phyloP scores from a whole-genome alignment of 1,140 invertebrate genomes.

The Drosophila cardini region DNA sequence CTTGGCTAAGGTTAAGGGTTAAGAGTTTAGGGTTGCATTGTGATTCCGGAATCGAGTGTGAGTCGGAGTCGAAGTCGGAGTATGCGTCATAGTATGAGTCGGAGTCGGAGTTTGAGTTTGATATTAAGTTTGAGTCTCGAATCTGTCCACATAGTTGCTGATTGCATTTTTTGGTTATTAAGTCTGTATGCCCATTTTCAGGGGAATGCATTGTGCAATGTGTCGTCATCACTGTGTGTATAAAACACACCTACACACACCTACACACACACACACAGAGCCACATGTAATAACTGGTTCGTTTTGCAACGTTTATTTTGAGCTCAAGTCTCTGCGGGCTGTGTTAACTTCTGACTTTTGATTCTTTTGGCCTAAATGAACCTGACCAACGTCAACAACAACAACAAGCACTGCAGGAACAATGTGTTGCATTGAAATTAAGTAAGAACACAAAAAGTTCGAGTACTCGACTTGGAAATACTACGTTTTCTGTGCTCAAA shows the following conservation, averaged over 20 bases:
- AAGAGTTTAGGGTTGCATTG: neutral
- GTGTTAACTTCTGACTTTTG: constrained; percentile 74
- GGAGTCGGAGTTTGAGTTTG: neutral
- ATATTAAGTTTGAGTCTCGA: neutral
- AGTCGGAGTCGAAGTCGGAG: too few species aligned
- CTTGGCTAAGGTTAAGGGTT: neutral
- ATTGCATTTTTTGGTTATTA: constrained; percentile 82
- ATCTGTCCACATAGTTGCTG: constrained; percentile 42
- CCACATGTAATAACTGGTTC: constrained; percentile 54
- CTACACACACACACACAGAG: constrained; percentile 16
- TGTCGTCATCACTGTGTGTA: constrained; percentile 54
- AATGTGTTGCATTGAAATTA: constrained; percentile 74
- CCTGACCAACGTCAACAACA: constrained; percentile 33
- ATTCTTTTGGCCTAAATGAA: constrained; percentile 79
- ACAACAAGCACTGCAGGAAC: constrained; percentile 5
- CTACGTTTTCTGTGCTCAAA: too few species aligned
- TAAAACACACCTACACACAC: constrained; percentile 23
- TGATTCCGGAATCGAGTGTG: neutral
- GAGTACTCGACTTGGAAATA: too few species aligned
- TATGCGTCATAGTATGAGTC: neutral
- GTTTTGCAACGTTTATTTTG: constrained; percentile 64
- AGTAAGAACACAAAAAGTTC: constrained; percentile 44
- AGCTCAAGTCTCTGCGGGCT: constrained; percentile 48
- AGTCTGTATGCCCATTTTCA: constrained; percentile 64
- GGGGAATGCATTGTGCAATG: constrained; percentile 37